Percentiles rank a stretch among this genome's conserved stretches.
Conservation (phyloP, 2,797 vertebrate genomes). For the Meriones psammophilus region DNA sequence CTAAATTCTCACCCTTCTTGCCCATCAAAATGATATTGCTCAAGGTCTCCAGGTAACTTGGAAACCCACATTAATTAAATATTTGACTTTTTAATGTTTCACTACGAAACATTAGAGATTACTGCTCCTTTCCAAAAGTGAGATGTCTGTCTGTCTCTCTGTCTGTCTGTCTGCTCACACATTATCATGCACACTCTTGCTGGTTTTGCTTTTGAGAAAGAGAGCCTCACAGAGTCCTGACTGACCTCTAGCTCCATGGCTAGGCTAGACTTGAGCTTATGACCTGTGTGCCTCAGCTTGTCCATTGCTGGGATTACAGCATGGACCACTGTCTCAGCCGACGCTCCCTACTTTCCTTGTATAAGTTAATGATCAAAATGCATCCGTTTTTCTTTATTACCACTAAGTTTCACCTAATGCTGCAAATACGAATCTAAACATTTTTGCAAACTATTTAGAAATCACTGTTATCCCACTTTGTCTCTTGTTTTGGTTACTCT, state of each 20-base stretch:
- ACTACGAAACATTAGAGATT: conserved; percentile 33
- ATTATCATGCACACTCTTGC: not conserved
- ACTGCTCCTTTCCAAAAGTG: not conserved
- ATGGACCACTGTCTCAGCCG: not conserved
- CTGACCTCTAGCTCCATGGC: not conserved
- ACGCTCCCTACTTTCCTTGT: not conserved
- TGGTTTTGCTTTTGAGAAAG: not conserved
- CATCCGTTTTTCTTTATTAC: not conserved
- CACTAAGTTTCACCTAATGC: not conserved
- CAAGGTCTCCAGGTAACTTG: not conserved
- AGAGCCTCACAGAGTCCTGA: not conserved
- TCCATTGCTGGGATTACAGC: not conserved
- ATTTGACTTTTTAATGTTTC: conserved; percentile 34
- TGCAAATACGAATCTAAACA: not conserved
- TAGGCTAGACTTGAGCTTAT: not conserved
- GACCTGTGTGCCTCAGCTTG: not conserved
- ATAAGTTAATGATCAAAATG: not conserved
- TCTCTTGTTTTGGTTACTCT: not conserved
- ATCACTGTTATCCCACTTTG: not conserved
- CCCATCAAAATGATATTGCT: not conserved
- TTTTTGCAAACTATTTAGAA: not conserved
- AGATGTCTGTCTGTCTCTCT: not conserved
- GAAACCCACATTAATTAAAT: conserved; percentile 1
- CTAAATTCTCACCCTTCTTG: not conserved
- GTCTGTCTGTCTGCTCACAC: not conserved